A percentile compares a stretch with the other conserved stretches of the same genome.
phyloP scores from a whole-genome alignment of 37 sponge, comb jelly and placozoan species.

The Tethya wilhelma region DNA sequence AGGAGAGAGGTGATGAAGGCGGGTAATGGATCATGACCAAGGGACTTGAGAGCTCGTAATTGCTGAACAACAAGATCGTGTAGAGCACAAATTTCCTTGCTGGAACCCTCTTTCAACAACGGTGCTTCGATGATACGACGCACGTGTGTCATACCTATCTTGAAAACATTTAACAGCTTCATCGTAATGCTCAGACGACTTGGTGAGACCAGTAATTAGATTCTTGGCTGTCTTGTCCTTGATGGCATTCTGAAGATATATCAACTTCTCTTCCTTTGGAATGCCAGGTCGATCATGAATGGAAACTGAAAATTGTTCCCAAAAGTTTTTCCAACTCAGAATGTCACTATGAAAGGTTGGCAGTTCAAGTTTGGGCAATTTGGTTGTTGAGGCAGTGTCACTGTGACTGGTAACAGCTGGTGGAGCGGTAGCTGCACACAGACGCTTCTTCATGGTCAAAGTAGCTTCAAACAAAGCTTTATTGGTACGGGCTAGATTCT shows the following conservation, averaged over 20 bases:
- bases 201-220: slow-evolving; percentile 37
- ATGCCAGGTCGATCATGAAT: slow-evolving; percentile 36
- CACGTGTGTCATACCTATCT: slow-evolving; percentile 23
- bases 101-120: slow-evolving; percentile 27
- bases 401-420: no score
- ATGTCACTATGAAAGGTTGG: slow-evolving; percentile 46
- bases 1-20: slow-evolving; percentile 46
- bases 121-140: slow-evolving; percentile 17
- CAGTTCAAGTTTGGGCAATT: slow-evolving; percentile 44
- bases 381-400: no score
- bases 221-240: slow-evolving; percentile 44
- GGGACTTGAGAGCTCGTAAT: slow-evolving; percentile 23
- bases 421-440: slow-evolving; percentile 48
- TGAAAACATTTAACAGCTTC: slow-evolving; percentile 37
- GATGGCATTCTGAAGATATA: slow-evolving; percentile 37
- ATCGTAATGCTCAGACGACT: slow-evolving; percentile 38
- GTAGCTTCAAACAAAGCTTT: neutral
- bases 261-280: slow-evolving; percentile 34
- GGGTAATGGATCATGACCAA: slow-evolving; percentile 19
- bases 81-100: slow-evolving; percentile 30
- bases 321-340: slow-evolving; percentile 38
- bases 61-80: slow-evolving; percentile 37
- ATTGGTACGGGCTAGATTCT: neutral
- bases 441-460: slow-evolving; percentile 18
- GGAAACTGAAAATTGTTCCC: slow-evolving; percentile 46